These are phyloP conservation scores for Calliopsis andreniformis DNA, from an alignment of 1,140 invertebrate species.

Conservation along the genomic window DNA sequence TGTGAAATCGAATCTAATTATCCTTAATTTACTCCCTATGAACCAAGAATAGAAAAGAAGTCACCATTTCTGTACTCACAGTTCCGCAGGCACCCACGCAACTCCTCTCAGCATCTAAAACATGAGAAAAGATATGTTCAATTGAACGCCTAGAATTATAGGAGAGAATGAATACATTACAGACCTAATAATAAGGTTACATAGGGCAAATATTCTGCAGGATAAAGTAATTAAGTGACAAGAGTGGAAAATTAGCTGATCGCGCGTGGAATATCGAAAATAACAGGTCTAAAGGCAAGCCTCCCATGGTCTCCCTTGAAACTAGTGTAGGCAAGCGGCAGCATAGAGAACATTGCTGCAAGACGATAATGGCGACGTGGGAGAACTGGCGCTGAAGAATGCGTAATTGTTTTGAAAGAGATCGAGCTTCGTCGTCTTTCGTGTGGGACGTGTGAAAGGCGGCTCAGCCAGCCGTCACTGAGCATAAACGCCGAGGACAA, in stretches of 20 bases:
- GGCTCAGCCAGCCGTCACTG: conserved; percentile 50
- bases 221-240: not conserved
- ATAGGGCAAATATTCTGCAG: no score
- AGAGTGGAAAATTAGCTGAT: not conserved
- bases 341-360: conserved; percentile 35
- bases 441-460: conserved; percentile 76
- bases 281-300: not conserved
- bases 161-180: not conserved
- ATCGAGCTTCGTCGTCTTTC: conserved; percentile 68
- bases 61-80: not conserved
- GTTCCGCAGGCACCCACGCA: not conserved
- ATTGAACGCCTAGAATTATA: not conserved
- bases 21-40: no score
- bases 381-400: conserved; percentile 74
- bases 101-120: not conserved
- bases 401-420: conserved; percentile 77
- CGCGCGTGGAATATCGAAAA: not conserved
- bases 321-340: conserved; percentile 37
- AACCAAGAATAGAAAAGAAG: no score
- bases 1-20: no score
- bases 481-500: conserved; percentile 58
- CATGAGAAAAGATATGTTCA: not conserved
- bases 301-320: conserved; percentile 8
- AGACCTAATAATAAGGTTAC: not conserved
- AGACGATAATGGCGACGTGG: conserved; percentile 70